Base-by-base conservation (phyloP, 2,888 invertebrate genomes). In the Lucinisca nassula region DNA sequence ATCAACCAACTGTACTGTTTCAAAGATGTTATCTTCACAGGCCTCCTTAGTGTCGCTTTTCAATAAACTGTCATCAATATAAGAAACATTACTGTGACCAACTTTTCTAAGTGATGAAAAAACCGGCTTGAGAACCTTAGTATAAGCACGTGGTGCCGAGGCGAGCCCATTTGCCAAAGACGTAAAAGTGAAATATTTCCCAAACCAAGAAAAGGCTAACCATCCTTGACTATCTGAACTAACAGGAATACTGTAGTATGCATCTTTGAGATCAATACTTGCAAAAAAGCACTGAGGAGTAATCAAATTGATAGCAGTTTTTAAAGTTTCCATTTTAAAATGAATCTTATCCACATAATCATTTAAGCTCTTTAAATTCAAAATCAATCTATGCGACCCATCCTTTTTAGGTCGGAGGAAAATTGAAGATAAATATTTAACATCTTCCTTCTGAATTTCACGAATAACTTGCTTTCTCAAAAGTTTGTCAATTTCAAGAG, bases 291-390 rank as follows among this genome's bases (percentile, higher is more conserved):
- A 88, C 73, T 83, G 73, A 45, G 1, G 79, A n/a, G 51, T 84
- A 17, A 89, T 75, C 17, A 89, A 35, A 0, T 37, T 24, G 3
- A 89, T 35, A 40, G 78, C 82, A 14, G 85, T 51, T 45, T 81
- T 79, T 10, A 91, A 70, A 3, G 87, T 91, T 35, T 89, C 90
- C 90, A 91, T 89, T 84, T n/a, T 90, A 73, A 90, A 91, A 83
- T 88, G 86, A 55, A 79, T 78, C 10, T 87, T 78, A 32, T 82
- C 73, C 27, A 89, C 70, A 67, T 73, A 61, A 0, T 72, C 30
- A 76, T 91, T 91, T 10, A 91, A 45, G 1, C 73, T n/a, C 27
- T 77, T 82, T 35, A 88, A 72, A 84, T 91, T 87, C 37, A 89
- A 58, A 75, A 87, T 89, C 55, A 89, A 27, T 51, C 86, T 30